Percentiles rank a stretch among this genome's conserved stretches.
Evolutionary conservation across 2,797 vertebrate genomes (phyloP).

Genomic region (Hemibagrus guttatus): DNA sequence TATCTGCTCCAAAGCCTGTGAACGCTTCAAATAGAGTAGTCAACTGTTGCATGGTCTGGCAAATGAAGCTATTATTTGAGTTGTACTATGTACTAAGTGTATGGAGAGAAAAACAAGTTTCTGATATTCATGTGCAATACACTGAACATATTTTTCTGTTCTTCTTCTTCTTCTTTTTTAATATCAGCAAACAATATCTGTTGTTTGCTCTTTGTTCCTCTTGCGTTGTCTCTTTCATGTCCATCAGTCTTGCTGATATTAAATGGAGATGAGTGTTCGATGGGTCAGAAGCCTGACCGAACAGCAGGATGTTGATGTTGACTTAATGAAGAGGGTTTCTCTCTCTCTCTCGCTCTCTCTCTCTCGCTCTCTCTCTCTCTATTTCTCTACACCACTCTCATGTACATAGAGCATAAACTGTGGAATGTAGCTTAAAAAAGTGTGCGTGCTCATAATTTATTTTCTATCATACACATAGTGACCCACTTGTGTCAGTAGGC

Average conservation of each 20-base stretch:
- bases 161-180: conserved; percentile 24
- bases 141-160: conserved; percentile 68
- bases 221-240: conserved; percentile 38
- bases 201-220: conserved; percentile 30
- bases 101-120: conserved; percentile 77
- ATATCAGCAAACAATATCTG: too few relatives aligned
- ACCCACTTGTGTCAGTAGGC: conserved; percentile 33
- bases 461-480: conserved; percentile 37
- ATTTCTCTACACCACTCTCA: conserved; percentile 20
- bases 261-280: conserved; percentile 26
- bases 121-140: conserved; percentile 88
- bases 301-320: conserved; percentile 41
- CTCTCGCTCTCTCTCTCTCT: conserved; percentile 15
- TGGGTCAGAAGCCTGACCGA: conserved; percentile 45
- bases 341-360: conserved; percentile 20
- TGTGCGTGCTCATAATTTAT: conserved; percentile 52
- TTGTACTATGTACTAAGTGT: conserved; percentile 73
- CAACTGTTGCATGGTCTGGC: conserved; percentile 88
- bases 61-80: conserved; percentile 75
- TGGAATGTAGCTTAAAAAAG: conserved; percentile 54
- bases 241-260: conserved; percentile 40
- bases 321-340: conserved; percentile 36
- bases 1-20: conserved; percentile 76
- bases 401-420: conserved; percentile 55
- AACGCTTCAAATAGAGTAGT: conserved; percentile 86